A percentile compares a stretch with the other conserved stretches of the same genome.
These are phyloP conservation scores for Petrolisthes cinctipes DNA, from an alignment of 2,888 invertebrate species.

Conservation along the genomic window DNA sequence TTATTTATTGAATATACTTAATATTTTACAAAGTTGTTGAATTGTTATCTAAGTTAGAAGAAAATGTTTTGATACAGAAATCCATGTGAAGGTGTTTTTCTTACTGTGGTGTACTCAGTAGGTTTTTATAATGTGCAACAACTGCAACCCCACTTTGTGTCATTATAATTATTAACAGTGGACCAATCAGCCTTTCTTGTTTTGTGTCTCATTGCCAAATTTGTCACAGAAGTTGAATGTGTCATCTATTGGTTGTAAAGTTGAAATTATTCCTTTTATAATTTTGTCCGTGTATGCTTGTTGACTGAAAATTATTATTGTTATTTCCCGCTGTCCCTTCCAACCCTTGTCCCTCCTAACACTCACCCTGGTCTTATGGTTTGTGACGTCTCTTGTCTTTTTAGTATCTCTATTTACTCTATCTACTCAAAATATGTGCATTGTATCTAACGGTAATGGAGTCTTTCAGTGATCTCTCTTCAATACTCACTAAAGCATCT, in stretches of 20 bases:
- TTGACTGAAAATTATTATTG: constrained; percentile 21
- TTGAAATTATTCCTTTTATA: constrained; percentile 59
- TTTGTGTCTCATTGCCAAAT: constrained; percentile 52
- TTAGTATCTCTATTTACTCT: no score
- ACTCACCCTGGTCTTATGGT: no score
- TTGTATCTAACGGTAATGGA: no score
- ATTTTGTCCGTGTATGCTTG: constrained; percentile 36
- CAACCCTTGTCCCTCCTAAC: not conserved
- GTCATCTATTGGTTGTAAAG: constrained; percentile 57
- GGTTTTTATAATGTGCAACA: constrained; percentile 54
- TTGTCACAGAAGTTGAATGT: constrained; percentile 46
- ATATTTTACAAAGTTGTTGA: constrained; percentile 57
- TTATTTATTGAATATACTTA: constrained; percentile 63
- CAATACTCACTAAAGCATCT: no score
- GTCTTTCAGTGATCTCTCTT: no score
- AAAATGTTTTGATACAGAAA: constrained; percentile 57
- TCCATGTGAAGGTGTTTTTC: constrained; percentile 43
- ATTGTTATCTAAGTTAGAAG: constrained; percentile 57
- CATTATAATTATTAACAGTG: constrained; percentile 42
- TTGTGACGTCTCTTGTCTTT: no score
- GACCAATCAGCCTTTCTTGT: constrained; percentile 40
- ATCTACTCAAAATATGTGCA: no score
- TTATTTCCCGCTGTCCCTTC: constrained; percentile 19
- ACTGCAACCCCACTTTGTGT: constrained; percentile 29
- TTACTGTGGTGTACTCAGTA: constrained; percentile 52